phyloP scores from a whole-genome alignment of 35 echinoderm and acorn worm species.

The Apostichopus japonicus region DNA sequence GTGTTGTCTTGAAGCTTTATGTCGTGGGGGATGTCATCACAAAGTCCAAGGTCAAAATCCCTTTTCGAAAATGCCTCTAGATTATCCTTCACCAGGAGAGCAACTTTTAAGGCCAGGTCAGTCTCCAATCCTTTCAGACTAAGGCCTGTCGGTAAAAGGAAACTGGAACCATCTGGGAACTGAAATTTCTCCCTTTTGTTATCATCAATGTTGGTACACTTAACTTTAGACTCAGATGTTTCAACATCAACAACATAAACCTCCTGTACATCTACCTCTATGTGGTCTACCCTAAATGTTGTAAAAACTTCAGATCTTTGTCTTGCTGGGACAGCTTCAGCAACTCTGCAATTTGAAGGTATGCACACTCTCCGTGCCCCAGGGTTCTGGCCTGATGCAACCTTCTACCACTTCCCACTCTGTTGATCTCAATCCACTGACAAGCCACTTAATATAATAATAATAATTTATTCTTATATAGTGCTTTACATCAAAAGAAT shows the following conservation, averaged over 20 bases:
- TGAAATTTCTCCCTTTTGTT: neutral
- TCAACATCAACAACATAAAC: no score
- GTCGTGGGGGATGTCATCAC: constrained; percentile 66
- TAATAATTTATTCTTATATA: no score
- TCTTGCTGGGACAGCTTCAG: neutral
- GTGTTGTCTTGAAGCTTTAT: constrained; percentile 10
- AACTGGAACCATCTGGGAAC: constrained; percentile 12
- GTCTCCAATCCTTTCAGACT: neutral
- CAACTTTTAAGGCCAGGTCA: neutral
- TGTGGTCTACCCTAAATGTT: no score
- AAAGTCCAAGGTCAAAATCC: constrained; percentile 42
- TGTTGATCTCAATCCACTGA: no score
- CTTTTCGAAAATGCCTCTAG: constrained; percentile 34
- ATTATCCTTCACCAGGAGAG: neutral
- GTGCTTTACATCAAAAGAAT: no score
- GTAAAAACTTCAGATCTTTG: neutral
- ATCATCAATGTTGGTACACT: neutral
- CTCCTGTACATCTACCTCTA: no score
- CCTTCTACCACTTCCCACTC: no score
- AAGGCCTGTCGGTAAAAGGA: neutral
- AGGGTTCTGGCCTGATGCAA: no score
- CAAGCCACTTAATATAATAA: no score
- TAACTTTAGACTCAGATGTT: neutral
- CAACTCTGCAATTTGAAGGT: neutral
- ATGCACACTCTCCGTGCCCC: constrained; percentile 7